Percentiles rank a stretch among this genome's conserved stretches.
phyloP scores from a whole-genome alignment of 1,140 invertebrate genomes.

The Hormaphis cornu region DNA sequence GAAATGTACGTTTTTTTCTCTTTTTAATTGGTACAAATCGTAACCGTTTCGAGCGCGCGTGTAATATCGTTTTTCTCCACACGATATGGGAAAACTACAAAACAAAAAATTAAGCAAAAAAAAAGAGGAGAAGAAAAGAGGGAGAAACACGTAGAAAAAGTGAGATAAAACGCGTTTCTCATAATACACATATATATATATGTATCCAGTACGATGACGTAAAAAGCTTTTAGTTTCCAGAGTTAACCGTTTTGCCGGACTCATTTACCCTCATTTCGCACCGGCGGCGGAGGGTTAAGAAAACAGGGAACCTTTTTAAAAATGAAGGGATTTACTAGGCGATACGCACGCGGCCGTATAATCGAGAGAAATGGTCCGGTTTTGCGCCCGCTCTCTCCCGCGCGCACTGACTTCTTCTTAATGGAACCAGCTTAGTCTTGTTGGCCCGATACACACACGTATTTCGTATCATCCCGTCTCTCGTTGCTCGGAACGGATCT shows the following conservation, averaged over 20 bases:
- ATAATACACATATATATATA: no score
- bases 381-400: background rate
- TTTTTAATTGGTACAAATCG: no score
- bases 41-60: no score
- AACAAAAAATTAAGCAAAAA: background rate
- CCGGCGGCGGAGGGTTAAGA: background rate
- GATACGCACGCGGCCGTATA: constrained; percentile 21
- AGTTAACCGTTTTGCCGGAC: constrained; percentile 31
- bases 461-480: no score
- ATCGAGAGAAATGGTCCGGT: constrained; percentile 32
- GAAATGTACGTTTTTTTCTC: no score
- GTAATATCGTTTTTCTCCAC: no score
- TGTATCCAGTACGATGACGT: constrained; percentile 22
- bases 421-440: constrained; percentile 32
- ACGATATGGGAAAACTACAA: background rate
- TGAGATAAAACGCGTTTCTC: constrained; percentile 5
- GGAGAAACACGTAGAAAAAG: background rate
- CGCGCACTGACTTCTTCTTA: constrained; percentile 26
- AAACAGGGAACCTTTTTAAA: constrained; percentile 31
- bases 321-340: constrained; percentile 31
- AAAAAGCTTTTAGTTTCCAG: constrained; percentile 29
- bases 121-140: no score
- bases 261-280: constrained; percentile 30
- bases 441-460: background rate
- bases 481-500: no score